Conservation (phyloP, 2,888 invertebrate species). For the Nasonovia ribisnigri region DNA sequence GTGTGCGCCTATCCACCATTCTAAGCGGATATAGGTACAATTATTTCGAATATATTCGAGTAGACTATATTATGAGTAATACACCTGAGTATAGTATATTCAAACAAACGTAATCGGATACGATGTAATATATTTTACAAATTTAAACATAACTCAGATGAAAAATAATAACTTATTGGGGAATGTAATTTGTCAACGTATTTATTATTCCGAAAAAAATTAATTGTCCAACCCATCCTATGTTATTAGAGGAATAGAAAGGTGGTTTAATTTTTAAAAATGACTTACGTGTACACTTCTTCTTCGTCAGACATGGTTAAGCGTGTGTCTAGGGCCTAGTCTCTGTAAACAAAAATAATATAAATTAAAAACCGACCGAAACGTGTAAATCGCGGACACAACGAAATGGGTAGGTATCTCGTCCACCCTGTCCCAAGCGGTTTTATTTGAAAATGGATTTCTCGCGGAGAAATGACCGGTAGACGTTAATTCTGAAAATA, state of each 20-base stretch:
- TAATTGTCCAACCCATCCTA: background rate
- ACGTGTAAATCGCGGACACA: background rate
- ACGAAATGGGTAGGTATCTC: background rate
- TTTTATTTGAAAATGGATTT: slow-evolving; percentile 53
- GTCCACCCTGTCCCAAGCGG: background rate
- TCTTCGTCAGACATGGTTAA: slow-evolving; percentile 89
- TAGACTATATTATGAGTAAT: background rate
- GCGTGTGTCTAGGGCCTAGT: slow-evolving; percentile 38
- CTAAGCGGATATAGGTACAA: background rate
- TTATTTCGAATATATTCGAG: background rate
- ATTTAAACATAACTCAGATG: background rate
- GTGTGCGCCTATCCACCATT: background rate
- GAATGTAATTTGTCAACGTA: background rate
- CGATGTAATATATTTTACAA: background rate
- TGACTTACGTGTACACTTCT: slow-evolving; percentile 92
- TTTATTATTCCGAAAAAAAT: background rate
- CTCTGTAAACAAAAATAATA: slow-evolving; percentile 37
- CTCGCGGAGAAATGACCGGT: slow-evolving; percentile 10
- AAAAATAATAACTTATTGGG: background rate
- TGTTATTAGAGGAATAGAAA: slow-evolving; percentile 30
- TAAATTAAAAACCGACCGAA: background rate
- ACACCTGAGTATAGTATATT: background rate
- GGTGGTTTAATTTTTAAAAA: slow-evolving; percentile 15
- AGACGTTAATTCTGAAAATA: slow-evolving; percentile 41
- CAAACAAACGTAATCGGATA: background rate